These are phyloP conservation scores for Telmatherina bonti DNA, from an alignment of 2,797 vertebrate genomes.

Conservation along the genomic window DNA sequence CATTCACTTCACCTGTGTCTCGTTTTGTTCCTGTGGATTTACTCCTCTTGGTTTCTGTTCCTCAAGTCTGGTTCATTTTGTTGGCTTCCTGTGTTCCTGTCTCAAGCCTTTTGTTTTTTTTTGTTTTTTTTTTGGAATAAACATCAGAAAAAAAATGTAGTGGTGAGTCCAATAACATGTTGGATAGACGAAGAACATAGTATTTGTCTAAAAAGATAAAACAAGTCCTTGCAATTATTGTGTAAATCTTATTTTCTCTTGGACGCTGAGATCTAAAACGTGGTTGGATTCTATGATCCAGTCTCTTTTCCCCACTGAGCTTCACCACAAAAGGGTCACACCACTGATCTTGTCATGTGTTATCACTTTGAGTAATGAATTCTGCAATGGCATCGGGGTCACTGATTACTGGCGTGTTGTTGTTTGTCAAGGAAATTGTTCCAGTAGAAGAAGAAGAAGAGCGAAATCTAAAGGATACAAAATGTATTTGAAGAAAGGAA, in stretches of 20 bases:
- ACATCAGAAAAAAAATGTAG: too few relatives aligned
- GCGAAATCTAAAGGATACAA: background rate
- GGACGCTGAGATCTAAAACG: background rate
- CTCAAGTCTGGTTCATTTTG: too few relatives aligned
- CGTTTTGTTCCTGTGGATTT: too few relatives aligned
- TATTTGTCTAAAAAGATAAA: background rate
- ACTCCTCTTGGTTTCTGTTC: too few relatives aligned
- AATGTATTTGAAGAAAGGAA: background rate
- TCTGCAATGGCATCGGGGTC: slow-evolving; percentile 21
- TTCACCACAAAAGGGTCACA: slow-evolving; percentile 6
- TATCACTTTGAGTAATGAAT: slow-evolving; percentile 36
- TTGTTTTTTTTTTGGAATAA: too few relatives aligned
- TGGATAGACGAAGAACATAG: background rate
- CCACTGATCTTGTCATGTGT: slow-evolving; percentile 18
- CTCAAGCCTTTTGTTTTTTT: too few relatives aligned
- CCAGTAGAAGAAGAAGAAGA: background rate
- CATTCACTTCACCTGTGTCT: too few relatives aligned
- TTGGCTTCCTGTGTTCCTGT: too few relatives aligned
- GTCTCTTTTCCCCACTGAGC: background rate
- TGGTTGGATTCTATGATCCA: background rate
- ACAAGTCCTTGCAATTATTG: background rate
- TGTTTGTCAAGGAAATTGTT: background rate
- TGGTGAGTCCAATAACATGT: background rate
- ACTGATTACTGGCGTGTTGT: slow-evolving; percentile 18
- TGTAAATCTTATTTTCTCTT: background rate